Evolutionary conservation across 2,797 vertebrate species (phyloP).

Genomic region (Scolopax rusticola): DNA sequence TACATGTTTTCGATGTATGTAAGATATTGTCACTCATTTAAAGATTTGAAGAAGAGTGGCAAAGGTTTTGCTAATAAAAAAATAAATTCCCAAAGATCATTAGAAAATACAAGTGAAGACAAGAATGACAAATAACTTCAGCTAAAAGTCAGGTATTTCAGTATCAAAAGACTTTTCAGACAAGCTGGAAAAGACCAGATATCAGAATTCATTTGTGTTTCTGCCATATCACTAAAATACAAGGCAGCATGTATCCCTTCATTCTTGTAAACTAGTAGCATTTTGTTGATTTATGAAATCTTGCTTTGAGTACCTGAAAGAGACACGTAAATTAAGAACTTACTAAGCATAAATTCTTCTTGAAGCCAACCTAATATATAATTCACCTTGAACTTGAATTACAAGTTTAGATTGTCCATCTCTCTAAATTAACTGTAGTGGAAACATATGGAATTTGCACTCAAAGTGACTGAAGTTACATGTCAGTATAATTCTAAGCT

Average conservation of each 20-base stretch:
- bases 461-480: neutral
- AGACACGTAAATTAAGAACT: neutral
- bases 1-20: conserved; percentile 42
- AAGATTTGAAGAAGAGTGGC: conserved; percentile 63
- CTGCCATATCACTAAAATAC: neutral
- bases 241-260: neutral
- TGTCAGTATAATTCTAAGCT: neutral
- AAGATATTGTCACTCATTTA: conserved; percentile 53
- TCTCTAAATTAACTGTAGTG: neutral
- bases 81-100: conserved; percentile 72
- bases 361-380: neutral
- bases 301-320: neutral
- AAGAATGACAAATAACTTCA: conserved; percentile 17
- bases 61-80: conserved; percentile 76
- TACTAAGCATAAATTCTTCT: neutral
- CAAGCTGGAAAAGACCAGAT: neutral
- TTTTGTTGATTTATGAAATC: neutral
- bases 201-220: neutral
- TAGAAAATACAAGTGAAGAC: conserved; percentile 39
- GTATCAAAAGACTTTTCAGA: neutral
- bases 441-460: neutral
- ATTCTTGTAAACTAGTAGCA: neutral
- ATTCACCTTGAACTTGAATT: neutral
- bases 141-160: neutral
- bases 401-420: neutral